Evolutionary conservation across 2,113 vertebrate species (phyloP), one percentile per base, ranked within the genome.

Genomic region (Calypte anna): DNA sequence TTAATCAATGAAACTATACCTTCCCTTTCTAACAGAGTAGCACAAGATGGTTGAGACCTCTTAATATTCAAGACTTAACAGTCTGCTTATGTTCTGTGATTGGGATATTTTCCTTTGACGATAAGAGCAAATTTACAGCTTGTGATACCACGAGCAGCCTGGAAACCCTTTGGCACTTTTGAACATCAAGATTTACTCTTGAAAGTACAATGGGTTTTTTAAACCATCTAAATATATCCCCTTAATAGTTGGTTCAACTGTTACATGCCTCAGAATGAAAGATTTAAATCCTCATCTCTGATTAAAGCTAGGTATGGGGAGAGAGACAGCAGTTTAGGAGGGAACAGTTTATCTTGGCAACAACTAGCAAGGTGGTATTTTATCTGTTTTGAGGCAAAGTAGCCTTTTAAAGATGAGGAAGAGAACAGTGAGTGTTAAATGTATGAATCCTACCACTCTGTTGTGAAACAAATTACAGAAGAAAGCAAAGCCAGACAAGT

Each of bases 191-290:
- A 88, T 83, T 88, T 96, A 92, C 91, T 82, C 78, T 96, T 91
- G 86, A 30, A 96, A 95, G 86, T 76, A 70, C 38, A 95, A 76
- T 44, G 59, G 31, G 5, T 5, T 89, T 96, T 95, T 93, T 24
- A 86, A 95, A 84, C 44, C 12, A 78, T 68, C 95, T 94, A 96
- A 96, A 93, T 86, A 90, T 93, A 95, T 74, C 94, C 66, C 92
- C 82, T 74, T 96, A 96, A 97, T 97, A 93, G 93, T 96, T 91
- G 83, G 83, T 58, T 91, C 93, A 72, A 92, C 82, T 92, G 46
- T 82, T 92, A 81, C 81, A 51, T 70, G 77, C 66, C 54, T 92
- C 46, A 73, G 86, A 96, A 95, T 73, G 81, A 81, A 92, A 82
- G 74, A 67, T 81, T 97, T 96, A 94, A 97, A 94, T 94, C 88